These are phyloP conservation scores for Nephrotoma flavescens DNA, from an alignment of 2,888 invertebrate genomes.

Conservation along the genomic window DNA sequence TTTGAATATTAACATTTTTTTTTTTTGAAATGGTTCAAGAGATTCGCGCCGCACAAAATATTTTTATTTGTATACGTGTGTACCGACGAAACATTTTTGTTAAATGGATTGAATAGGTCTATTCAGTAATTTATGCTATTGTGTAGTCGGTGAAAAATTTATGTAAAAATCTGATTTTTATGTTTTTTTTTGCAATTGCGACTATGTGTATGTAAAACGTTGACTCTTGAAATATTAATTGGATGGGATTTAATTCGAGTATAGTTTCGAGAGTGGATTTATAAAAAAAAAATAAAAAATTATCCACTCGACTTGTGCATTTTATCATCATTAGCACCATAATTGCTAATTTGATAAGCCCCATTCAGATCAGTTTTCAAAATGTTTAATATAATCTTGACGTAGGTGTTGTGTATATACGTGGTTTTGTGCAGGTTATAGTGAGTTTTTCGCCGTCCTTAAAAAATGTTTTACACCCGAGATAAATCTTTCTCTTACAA, in stretches of 20 bases:
- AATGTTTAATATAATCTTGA: too few relatives aligned
- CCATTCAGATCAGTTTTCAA: too few relatives aligned
- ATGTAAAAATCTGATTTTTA: background rate
- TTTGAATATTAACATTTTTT: background rate
- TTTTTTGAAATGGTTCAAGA: background rate
- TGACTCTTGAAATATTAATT: background rate
- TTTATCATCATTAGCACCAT: too few relatives aligned
- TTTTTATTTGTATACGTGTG: background rate
- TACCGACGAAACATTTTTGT: background rate
- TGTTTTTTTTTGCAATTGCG: background rate
- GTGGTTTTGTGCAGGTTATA: too few relatives aligned
- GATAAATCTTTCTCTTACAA: too few relatives aligned
- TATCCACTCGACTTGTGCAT: too few relatives aligned
- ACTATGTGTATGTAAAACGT: background rate
- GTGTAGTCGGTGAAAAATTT: background rate
- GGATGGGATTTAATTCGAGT: background rate
- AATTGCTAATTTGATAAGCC: too few relatives aligned
- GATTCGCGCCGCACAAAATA: background rate
- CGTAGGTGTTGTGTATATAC: too few relatives aligned
- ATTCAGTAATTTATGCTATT: background rate
- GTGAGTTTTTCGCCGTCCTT: too few relatives aligned
- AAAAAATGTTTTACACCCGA: too few relatives aligned
- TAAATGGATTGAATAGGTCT: background rate
- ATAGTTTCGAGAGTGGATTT: background rate
- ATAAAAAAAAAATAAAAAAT: too few relatives aligned